A percentile compares a stretch with the other conserved stretches of the same genome.
Conservation (phyloP, 2,113 vertebrate genomes). For the Benitochromis conjunctus region DNA sequence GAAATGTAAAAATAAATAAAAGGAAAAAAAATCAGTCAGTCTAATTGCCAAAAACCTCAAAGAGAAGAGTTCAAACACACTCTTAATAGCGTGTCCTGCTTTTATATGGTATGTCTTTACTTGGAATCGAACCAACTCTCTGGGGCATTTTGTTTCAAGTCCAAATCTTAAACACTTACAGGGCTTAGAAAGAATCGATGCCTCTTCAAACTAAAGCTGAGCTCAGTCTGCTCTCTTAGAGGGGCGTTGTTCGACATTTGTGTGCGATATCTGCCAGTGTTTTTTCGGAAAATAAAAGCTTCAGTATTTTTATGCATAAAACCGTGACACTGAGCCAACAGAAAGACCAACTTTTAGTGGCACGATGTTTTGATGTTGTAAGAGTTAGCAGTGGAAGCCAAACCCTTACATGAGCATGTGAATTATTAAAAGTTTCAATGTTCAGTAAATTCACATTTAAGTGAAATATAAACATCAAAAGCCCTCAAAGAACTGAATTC, state of each 20-base stretch:
- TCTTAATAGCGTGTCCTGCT: conserved; percentile 59
- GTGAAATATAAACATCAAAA: background rate
- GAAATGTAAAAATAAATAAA: background rate
- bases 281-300: background rate
- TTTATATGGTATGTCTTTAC: conserved; percentile 56
- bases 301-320: conserved; percentile 5
- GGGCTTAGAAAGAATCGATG: conserved; percentile 45
- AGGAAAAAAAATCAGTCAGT: conserved; percentile 30
- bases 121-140: conserved; percentile 57
- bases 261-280: conserved; percentile 9
- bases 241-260: conserved; percentile 38
- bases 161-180: conserved; percentile 48
- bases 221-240: conserved; percentile 20
- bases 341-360: background rate
- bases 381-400: background rate
- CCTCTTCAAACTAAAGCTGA: conserved; percentile 37
- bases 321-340: background rate
- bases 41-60: conserved; percentile 34
- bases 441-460: background rate
- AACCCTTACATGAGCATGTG: background rate
- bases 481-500: background rate
- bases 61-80: conserved; percentile 33
- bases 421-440: background rate
- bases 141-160: conserved; percentile 60
- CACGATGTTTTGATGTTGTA: background rate